These are phyloP conservation scores for Laterallus jamaicensis DNA, from an alignment of 2,113 vertebrate species.

Conservation along the genomic window DNA sequence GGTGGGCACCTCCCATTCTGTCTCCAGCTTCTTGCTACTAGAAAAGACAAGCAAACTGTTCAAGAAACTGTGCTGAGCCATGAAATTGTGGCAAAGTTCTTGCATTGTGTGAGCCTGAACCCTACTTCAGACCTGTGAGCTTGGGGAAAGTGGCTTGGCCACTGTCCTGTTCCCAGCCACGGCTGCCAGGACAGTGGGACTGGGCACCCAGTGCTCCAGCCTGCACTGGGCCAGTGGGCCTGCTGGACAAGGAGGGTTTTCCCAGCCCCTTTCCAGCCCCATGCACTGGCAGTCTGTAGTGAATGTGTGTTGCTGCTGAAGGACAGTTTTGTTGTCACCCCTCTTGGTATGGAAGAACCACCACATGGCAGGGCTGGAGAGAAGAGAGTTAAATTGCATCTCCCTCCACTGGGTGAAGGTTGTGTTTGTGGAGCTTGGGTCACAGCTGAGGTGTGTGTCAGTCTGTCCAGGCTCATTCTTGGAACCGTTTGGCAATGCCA, in stretches of 20 bases:
- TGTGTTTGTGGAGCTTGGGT: not conserved
- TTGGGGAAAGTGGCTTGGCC: not conserved
- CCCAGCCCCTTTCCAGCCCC: not conserved
- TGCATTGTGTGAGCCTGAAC: not conserved
- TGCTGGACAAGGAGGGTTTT: not conserved
- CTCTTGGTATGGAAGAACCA: not conserved
- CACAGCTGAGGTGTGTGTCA: not conserved
- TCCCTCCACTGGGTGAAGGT: not conserved
- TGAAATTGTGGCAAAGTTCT: not conserved
- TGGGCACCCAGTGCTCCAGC: fast-evolving
- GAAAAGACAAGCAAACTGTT: not conserved
- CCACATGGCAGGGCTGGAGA: not conserved
- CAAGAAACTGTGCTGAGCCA: not conserved
- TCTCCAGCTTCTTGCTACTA: not conserved
- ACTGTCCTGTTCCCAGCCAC: not conserved
- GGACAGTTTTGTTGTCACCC: not conserved
- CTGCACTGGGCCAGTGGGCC: not conserved
- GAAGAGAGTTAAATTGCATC: not conserved
- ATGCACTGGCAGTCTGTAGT: not conserved
- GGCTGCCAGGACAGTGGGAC: not conserved
- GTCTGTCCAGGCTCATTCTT: not conserved
- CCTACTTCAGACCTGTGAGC: not conserved
- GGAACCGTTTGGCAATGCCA: not conserved
- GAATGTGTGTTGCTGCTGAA: not conserved
- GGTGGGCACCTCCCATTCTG: not conserved